Conservation (phyloP, 2,888 invertebrate species). For the Limnephilus rhombicus region DNA sequence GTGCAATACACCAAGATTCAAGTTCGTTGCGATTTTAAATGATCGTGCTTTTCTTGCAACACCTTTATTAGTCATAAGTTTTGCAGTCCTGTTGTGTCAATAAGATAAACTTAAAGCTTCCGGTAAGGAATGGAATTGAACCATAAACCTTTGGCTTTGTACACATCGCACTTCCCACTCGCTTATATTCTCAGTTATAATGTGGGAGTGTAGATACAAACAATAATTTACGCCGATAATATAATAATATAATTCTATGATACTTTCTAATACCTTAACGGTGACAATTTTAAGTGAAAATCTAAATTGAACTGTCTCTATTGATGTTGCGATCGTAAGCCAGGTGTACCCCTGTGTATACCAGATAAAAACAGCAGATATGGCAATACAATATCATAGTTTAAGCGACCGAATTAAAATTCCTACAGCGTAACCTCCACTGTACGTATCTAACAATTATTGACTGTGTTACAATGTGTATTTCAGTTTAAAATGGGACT, state of each 20-base stretch:
- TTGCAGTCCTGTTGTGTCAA: not conserved
- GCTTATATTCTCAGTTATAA: not conserved
- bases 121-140: not conserved
- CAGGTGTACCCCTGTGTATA: not conserved
- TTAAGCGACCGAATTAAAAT: constrained; percentile 36
- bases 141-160: not conserved
- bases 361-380: not conserved
- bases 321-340: not conserved
- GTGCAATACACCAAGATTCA: not conserved
- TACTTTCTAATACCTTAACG: not conserved
- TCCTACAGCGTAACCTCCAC: constrained; percentile 34
- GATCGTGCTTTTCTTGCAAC: not conserved
- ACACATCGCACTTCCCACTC: not conserved
- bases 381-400: not conserved
- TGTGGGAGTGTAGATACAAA: not conserved
- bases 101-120: not conserved
- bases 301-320: not conserved
- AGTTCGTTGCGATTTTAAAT: not conserved
- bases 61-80: not conserved
- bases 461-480: constrained; percentile 50
- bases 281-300: not conserved
- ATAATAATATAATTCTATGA: not conserved
- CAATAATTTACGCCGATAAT: not conserved
- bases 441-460: constrained; percentile 38
- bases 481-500: constrained; percentile 42